Evolutionary conservation across 2,113 vertebrate species (phyloP).

Genomic region (Micronycteris hirsuta): DNA sequence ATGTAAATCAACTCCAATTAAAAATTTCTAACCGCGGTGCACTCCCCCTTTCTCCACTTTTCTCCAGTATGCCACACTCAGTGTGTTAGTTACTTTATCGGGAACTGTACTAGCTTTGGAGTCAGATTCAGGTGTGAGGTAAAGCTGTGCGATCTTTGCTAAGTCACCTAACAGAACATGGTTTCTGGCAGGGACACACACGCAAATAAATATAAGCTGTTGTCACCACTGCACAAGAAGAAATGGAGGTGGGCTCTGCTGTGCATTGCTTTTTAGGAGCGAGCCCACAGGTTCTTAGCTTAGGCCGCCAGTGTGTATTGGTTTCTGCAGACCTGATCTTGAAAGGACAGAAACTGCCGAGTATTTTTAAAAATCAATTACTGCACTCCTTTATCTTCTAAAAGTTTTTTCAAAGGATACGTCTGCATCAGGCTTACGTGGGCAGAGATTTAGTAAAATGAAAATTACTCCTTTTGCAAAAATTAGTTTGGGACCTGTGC

Average conservation of each 20-base stretch:
- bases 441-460: slow-evolving; percentile 48
- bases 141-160: background rate
- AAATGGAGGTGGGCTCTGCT: background rate
- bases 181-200: too few relatives aligned
- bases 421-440: background rate
- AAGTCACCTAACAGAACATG: background rate
- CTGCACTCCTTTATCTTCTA: background rate
- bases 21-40: background rate
- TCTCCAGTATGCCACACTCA: background rate
- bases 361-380: background rate
- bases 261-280: background rate
- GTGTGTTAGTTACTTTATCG: background rate
- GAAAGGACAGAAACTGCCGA: background rate
- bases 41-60: background rate
- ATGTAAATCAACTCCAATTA: background rate
- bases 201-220: background rate
- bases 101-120: background rate
- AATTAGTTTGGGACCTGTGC: slow-evolving; percentile 33
- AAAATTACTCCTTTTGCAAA: slow-evolving; percentile 35
- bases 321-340: background rate
- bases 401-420: background rate
- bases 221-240: too few relatives aligned
- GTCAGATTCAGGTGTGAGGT: background rate
- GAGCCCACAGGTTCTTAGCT: background rate
- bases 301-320: background rate